Evolutionary conservation across 2,113 vertebrate genomes (phyloP), one percentile per base, ranked within the genome.

Genomic region (Scophthalmus maximus): DNA sequence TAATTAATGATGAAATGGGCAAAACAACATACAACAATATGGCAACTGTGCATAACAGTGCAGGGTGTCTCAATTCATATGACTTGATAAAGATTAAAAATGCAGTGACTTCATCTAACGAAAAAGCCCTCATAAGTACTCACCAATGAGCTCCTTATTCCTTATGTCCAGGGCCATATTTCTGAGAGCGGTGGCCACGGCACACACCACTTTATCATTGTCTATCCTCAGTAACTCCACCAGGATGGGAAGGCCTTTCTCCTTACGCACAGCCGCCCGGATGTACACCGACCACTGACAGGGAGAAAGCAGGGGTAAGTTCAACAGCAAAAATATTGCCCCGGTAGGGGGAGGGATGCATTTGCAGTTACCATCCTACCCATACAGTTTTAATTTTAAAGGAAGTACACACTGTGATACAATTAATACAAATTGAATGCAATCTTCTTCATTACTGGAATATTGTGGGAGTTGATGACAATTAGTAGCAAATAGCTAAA

Each of bases 111-210:
- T 47, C 0, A 12, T 27, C 22, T 20, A 9, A 59, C 36, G 5
- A 42, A 26, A 58, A 62, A 32, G 17, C 3, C 17, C 23, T 26
- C 23, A 36, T 65, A 58, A 65, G 12, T 12, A 94, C 96, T 44
- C 95, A 99, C 98, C 98, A 11, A 99, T 99, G 83, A 99, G 91
- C 74, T 99, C 98, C 89, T 99, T 99, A 89, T 99, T 99, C 91
- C 98, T 95, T 89, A 99, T 95, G 84, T 99, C 98, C 94, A 99
- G 92, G 82, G 98, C 98, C 98, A 99, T 99, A 89, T 99, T 99
- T 85, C 98, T 94, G 88, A 99, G 95, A 12, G 98, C 98, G 0
- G 98, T 99, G 84, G 98, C 98, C 50, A 99, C 98, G 1, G 98
- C 98, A 67, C 98, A 99, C 51, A 99, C 98, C 82, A 99, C 98